Percentiles rank a stretch among this genome's conserved stretches.
These are phyloP conservation scores for Crossaster papposus DNA, from an alignment of 53 echinoderm and acorn worm genomes.

Conservation along the genomic window DNA sequence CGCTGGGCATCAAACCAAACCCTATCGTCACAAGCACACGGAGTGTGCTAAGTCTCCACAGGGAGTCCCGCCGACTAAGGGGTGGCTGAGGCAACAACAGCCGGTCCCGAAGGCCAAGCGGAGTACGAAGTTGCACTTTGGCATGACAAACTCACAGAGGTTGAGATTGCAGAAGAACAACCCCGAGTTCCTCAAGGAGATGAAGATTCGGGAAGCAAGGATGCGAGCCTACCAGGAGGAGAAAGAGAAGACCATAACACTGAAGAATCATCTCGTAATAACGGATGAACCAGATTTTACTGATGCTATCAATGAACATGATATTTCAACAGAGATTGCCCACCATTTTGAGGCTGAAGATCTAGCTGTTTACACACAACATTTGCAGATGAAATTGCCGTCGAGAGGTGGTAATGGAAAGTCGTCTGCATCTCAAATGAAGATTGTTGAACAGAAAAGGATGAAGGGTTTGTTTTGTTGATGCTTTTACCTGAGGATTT, in stretches of 20 bases:
- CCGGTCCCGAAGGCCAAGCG: slow-evolving; percentile 49
- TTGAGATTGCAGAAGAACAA: slow-evolving; percentile 90
- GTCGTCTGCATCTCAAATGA: not conserved
- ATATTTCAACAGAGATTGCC: slow-evolving; percentile 72
- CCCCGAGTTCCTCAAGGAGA: slow-evolving; percentile 72
- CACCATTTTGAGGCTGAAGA: slow-evolving; percentile 56
- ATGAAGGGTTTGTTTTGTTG: slow-evolving; percentile 13
- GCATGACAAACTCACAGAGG: slow-evolving; percentile 93
- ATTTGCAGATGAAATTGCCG: not conserved
- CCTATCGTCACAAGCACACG: slow-evolving; percentile 75
- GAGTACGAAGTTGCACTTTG: slow-evolving; percentile 75
- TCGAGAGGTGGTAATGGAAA: not conserved
- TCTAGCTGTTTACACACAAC: not conserved
- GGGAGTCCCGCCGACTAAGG: slow-evolving; percentile 72
- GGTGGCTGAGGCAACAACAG: slow-evolving; percentile 85
- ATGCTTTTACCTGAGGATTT: not conserved
- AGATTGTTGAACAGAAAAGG: not conserved
- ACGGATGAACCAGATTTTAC: slow-evolving; percentile 13
- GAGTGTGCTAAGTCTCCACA: slow-evolving; percentile 74
- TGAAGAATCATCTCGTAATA: not conserved
- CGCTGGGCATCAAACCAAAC: slow-evolving; percentile 15
- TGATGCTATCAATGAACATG: slow-evolving; percentile 6
- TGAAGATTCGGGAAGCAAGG: slow-evolving; percentile 68
- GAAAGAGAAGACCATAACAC: slow-evolving; percentile 17
- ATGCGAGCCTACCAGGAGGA: slow-evolving; percentile 54